Evolutionary conservation across 2,888 invertebrate species (phyloP), one percentile per base, ranked within the genome.

Genomic region (Ephialtes manifestator): DNA sequence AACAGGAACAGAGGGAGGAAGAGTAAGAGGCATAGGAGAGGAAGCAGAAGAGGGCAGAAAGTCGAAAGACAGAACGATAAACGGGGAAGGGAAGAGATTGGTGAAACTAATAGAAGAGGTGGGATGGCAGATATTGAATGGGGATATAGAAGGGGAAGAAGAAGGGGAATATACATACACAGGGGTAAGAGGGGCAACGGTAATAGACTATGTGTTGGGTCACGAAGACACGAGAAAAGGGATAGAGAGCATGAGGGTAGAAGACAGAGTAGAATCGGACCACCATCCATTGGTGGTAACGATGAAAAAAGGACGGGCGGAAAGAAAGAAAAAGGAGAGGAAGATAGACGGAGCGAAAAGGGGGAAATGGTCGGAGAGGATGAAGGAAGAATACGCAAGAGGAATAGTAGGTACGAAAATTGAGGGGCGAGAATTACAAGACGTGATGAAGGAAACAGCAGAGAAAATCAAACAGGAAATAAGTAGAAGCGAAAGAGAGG

Each of bases 71-170:
- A 15, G n/a, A 15, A 18, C 35, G 18, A 7, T 48, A 39, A 65
- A 84, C 18, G 39, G n/a, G 58, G 51, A 63, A 65, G 74, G 80
- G 39, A 51, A 20, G 35, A 46, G 58, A 71, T 1, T 46, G 7
- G 28, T 87, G n/a, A 68, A 79, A 11, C 28, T 51, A 24, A 20
- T 83, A 20, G 86, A 85, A 24, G 74, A 84, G 4, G 72, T 71
- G 60, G 85, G 85, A 1, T 85, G 84, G 84, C 39, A 65, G 18
- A 84, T 89, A 2, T 2, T 67, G 1, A 86, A 83, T 28, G 83
- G 84, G 15, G 53, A 55, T 4, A 72, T 63, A 10, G 10, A 31
- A 7, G 63, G 68, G 15, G 46, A 43, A 20, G 65, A 71, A n/a
- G 65, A 72, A 35, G 71, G 65, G 10, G 65, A 76, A n/a, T 76